Base-by-base conservation (phyloP, 1,140 invertebrate species). In the Ips nitidus region DNA sequence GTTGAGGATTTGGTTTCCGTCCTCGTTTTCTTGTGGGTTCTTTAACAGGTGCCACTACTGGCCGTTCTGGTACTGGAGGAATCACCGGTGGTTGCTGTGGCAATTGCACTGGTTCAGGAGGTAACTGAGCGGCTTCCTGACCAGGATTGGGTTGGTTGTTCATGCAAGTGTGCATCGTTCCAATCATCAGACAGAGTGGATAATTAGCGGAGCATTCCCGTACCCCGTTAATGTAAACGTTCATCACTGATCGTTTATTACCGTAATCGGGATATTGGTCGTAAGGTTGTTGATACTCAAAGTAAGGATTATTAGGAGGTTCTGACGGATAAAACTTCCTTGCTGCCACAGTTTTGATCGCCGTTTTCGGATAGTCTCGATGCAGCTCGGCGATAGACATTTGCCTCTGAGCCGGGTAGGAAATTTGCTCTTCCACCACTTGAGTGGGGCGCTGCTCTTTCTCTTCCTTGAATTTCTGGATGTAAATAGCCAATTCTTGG, bases 151-250 rank as follows among this genome's bases (percentile, higher is more conserved):
- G 37, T 52, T 52, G 52, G 4, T 52, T 52, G n/a, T 52, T 52
- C 3, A 52, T 36, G 52, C 52, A 52, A 52, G 52, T 52, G n/a
- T 52, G 52, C 52, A 52, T 52, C 4, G 52, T 52, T 4, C 52
- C 52, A n/a, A 52, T 52, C 52, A 52, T 52, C n/a, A 52, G 52
- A 22, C 52, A 52, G 4, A 52, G n/a, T 6, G 45, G 45, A 47
- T 47, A 47, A 47, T 47, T 47, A 47, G 45, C 45, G 4, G 45
- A 47, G n/a, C 45, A 47, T 47, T 47, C 45, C n/a, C n/a, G 45
- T n/a, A n/a, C 52, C 4, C 52, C 52, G n/a, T 22, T 52, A 36
- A 52, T 52, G n/a, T 52, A 52, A 4, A 52, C n/a, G n/a, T n/a
- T 52, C 52, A 52, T 52, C 37, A 52, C 37, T 8, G 52, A 52